Evolutionary conservation across 2,888 invertebrate genomes (phyloP), one percentile per base, ranked within the genome.

Genomic region (Thereva nobilitata): DNA sequence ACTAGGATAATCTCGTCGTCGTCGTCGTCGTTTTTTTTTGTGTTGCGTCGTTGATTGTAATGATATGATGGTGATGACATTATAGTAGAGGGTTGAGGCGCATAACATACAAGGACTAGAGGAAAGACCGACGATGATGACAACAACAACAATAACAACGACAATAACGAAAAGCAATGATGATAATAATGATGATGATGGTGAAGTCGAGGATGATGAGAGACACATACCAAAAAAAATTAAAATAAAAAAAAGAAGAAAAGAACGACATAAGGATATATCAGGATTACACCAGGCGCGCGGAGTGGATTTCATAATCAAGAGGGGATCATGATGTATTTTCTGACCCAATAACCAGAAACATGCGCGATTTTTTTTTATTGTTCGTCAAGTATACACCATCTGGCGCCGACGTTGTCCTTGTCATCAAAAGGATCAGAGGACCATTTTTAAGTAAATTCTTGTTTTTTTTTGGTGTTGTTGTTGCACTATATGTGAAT

Each of bases 111-210:
- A 53, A 38, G 53, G 38, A 38, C 38, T 37, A 53, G 7, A 35
- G 7, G 34, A 34, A 37, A 52, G 9, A 52, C 6, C 8, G 42
- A 7, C 35, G 34, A 35, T 34, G 7, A 7, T 6, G 23, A 23
- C 8, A 35, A 12, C 12, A 47, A 2, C 23, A 23, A 23, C 23
- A 23, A 23, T 2, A 23, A 23, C 23, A 2, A 23, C 23, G 23
- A 23, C 23, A 23, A 23, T 23, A 23, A 23, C 23, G 23, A 23
- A 23, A 23, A 23, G 23, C 23, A 2, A 23, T 53, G 53, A 53
- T 49, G 49, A 49, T 12, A 44, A 44, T n/a, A n/a, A 44, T 44
- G 44, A 44, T n/a, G 44, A 44, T 52, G 52, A 53, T 4, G 53
- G 38, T 7, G 7, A 53, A n/a, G 38, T 35, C 38, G 53, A 5